Conservation (phyloP, 2,797 vertebrate genomes). For the Glossophaga mutica region DNA sequence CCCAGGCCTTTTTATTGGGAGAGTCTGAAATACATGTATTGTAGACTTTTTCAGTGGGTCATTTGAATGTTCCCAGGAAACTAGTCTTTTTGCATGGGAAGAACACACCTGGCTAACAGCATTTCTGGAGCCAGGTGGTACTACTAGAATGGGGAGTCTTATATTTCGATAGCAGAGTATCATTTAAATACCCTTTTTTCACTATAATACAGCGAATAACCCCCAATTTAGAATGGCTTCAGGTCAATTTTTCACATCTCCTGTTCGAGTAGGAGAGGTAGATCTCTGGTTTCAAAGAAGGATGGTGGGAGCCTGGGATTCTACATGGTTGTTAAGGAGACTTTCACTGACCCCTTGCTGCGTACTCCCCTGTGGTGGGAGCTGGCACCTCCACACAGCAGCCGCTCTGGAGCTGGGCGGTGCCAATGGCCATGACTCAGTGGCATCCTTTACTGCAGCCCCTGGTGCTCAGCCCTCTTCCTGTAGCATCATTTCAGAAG, state of each 20-base stretch:
- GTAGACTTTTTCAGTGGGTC: background rate
- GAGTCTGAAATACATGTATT: background rate
- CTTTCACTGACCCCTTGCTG: background rate
- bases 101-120: background rate
- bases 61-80: background rate
- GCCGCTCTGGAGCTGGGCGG: background rate
- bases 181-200: background rate
- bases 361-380: background rate
- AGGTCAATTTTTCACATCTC: background rate
- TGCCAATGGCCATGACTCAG: background rate
- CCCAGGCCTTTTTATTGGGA: background rate
- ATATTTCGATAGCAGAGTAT: background rate
- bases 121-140: background rate
- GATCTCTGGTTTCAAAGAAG: background rate
- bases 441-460: background rate
- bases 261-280: background rate
- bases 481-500: background rate
- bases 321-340: background rate
- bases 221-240: background rate
- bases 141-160: background rate
- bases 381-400: fast-evolving
- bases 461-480: background rate
- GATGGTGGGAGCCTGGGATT: background rate
- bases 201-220: background rate
- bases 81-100: background rate